phyloP scores from a whole-genome alignment of 2,797 vertebrate genomes.

The Schizopygopsis malacanthus region DNA sequence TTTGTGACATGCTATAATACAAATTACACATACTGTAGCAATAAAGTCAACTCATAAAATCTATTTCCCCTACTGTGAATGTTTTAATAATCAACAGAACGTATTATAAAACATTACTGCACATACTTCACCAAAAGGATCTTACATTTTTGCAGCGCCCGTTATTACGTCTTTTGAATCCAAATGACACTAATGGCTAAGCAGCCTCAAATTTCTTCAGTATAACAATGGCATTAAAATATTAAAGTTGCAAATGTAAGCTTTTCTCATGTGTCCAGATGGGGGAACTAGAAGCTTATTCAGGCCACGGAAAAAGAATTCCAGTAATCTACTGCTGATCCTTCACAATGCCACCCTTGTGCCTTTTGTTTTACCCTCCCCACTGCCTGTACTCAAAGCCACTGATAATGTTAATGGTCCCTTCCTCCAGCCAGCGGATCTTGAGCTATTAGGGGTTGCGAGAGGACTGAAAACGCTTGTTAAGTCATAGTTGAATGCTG shows the following conservation, averaged over 20 bases:
- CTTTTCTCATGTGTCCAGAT: slow-evolving; percentile 59
- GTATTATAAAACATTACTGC: background rate
- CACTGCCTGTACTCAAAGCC: slow-evolving; percentile 68
- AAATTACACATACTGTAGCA: background rate
- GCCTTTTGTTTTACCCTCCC: slow-evolving; percentile 75
- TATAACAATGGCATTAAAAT: slow-evolving; percentile 61
- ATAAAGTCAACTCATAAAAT: slow-evolving; percentile 16
- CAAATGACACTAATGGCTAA: slow-evolving; percentile 44
- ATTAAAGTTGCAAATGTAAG: slow-evolving; percentile 60
- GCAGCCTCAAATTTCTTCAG: slow-evolving; percentile 50
- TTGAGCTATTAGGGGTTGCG: slow-evolving; percentile 36
- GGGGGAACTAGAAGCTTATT: slow-evolving; percentile 72
- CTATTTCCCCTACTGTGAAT: slow-evolving; percentile 1
- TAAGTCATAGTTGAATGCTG: slow-evolving; percentile 15
- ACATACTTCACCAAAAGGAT: slow-evolving; percentile 18
- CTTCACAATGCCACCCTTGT: slow-evolving; percentile 85
- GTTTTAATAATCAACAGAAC: slow-evolving; percentile 22
- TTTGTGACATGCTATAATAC: slow-evolving; percentile 22
- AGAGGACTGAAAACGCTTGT: slow-evolving; percentile 26
- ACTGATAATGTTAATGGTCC: slow-evolving; percentile 57
- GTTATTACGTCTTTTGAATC: slow-evolving; percentile 4
- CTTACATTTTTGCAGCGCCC: background rate
- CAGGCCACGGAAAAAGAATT: slow-evolving; percentile 79
- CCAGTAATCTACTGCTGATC: slow-evolving; percentile 83
- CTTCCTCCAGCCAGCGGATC: slow-evolving; percentile 36